Conservation (phyloP, 2,888 invertebrate species). For the Dicyrtoma fusca region DNA sequence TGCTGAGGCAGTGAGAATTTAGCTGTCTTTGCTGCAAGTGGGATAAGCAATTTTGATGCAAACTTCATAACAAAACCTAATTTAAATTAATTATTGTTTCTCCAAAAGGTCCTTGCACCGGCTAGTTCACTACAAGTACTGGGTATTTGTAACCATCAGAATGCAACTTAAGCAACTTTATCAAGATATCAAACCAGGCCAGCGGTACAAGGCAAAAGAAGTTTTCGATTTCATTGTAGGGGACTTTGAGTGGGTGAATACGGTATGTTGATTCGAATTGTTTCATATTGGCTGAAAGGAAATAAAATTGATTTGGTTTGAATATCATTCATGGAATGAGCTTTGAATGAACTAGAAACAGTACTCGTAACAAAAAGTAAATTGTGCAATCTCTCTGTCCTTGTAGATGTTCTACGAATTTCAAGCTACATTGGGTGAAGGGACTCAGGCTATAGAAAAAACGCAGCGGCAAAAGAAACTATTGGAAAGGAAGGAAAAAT, state of each 20-base stretch:
- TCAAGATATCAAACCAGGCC: not conserved
- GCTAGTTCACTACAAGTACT: slow-evolving; percentile 7
- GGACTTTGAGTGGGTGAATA: slow-evolving; percentile 10
- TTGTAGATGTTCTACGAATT: slow-evolving; percentile 30
- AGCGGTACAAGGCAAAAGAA: not conserved
- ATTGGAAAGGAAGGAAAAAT: not conserved
- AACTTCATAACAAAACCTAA: too few species aligned
- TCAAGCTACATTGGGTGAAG: slow-evolving; percentile 17
- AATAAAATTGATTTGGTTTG: not conserved
- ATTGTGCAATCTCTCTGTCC: too few species aligned
- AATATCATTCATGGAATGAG: not conserved
- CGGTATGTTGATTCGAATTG: not conserved
- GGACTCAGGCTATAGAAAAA: slow-evolving; percentile 4
- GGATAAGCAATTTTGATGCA: too few species aligned
- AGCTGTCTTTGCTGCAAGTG: too few species aligned
- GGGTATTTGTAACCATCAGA: not conserved
- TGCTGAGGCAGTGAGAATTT: too few species aligned
- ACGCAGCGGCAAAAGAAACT: not conserved
- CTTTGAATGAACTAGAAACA: not conserved
- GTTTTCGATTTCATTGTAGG: slow-evolving; percentile 1
- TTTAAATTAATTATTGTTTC: too few species aligned
- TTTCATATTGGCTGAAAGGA: not conserved
- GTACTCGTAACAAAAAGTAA: too few species aligned
- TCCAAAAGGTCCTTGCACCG: not conserved
- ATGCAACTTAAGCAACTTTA: not conserved